Base-by-base conservation (phyloP, 2,113 vertebrate genomes). In the Felis chaus region DNA sequence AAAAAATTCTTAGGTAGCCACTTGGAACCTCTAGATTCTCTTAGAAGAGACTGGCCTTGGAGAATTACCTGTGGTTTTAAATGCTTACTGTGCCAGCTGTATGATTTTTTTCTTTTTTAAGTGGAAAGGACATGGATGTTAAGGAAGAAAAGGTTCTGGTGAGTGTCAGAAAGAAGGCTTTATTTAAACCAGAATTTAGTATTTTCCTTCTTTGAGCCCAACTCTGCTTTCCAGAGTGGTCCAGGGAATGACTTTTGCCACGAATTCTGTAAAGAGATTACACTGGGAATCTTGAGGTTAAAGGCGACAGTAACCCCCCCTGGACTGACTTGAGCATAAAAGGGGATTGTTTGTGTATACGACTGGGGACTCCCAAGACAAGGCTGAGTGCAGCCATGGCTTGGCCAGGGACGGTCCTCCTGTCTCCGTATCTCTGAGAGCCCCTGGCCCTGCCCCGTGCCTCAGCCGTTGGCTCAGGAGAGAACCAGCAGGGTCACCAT, bases 91-190 rank as follows among this genome's bases (percentile, higher is more conserved):
- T 65, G 1, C 66, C 71, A 45, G 9, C 16, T 83, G 10, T 82
- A 45, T 48, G 31, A 63, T 65, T 66, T 69, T n/a, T 68, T 33
- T 68, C 8, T 15, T 80, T 80, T 85, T 65, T 45, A 68, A 61
- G 53, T 93, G 19, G 13, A 78, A 94, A 89, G 8, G 31, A 71
- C 57, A 29, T 53, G 69, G 19, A 23, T 89, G 3, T 83, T 85
- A 83, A 94, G 69, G 57, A 73, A 82, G 41, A 94, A 94, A 94
- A 85, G n/a, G 15, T n/a, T 88, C 84, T 76, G 29, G 48, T 63
- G 29, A 50, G 5, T 91, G 53, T 86, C 29, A 86, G 36, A 73
- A 48, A 84, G 33, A 95, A 95, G 18, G 36, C 50, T 89, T 83
- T 87, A 63, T 66, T 94, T 89, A 91, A 92, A 61, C 39, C 19